Evolutionary conservation across 2,113 vertebrate species (phyloP), one percentile per base, ranked within the genome.

Genomic region (Pithys albifrons): DNA sequence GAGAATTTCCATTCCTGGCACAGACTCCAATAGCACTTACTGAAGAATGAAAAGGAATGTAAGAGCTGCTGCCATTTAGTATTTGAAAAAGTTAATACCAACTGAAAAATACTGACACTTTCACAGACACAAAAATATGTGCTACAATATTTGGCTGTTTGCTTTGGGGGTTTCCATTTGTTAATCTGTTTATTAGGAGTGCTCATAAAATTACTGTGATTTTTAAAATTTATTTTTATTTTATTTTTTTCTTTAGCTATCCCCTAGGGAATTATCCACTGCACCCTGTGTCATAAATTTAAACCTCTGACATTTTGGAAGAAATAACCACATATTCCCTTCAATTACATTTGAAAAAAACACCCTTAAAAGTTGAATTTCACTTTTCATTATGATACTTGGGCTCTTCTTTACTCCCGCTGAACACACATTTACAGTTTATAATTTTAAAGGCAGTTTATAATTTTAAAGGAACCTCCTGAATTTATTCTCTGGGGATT

Each of bases 21-120:
- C 15, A 69, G 14, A 48, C 6, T 16, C 6, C 39, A 41, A 17
- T 4, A 66, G 25, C 2, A 4, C 18, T 72, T 72, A 64, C 33
- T 58, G 43, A 81, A 87, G 49, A 45, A 48, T 24, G 25, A 29
- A 84, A 95, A 82, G 18, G 10, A 61, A 64, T 15, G 3, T 23
- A 55, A 62, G 6, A 33, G 18, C 54, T 12, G n/a, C 28, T 94
- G 58, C 41, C 33, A n/a, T 79, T 70, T 58, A 39, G 7, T 37
- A 76, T 54, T 58, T 88, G 58, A 69, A 93, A 89, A 52, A 91
- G 67, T 89, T 95, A 90, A 91, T 6, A 81, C 52, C 27, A 93
- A 51, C 61, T 79, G 37, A 67, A 80, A 91, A 88, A 82, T 65
- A 79, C 39, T 20, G 41, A 76, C 17, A 10, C 35, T 73, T 94